Evolutionary conservation across 2,113 vertebrate genomes (phyloP), one percentile per base, ranked within the genome.

Genomic region (Hydrochoerus hydrochaeris): DNA sequence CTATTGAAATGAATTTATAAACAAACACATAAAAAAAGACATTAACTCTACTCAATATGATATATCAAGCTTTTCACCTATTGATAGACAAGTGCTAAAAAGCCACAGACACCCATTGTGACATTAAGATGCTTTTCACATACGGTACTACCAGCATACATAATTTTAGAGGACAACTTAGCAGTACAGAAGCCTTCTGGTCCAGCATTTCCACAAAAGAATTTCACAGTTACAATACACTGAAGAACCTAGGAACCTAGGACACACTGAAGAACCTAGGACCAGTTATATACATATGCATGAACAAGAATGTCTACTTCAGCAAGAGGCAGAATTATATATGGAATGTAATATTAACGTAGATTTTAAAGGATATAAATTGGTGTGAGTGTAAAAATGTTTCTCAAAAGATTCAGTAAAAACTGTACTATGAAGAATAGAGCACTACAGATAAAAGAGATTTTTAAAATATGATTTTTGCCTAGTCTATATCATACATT

Each of bases 391-490:
- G 57, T 57, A 41, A 84, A 75, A 57, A 32, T 26, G 80, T 80
- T 96, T 88, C 49, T 75, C 28, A 78, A 89, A 91, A 67, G 32
- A 88, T 19, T 30, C 0, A 54, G 8, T 46, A n/a, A 86, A 85
- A 84, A 49, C 38, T 85, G 5, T 46, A 6, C 9, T 92, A 44
- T 52, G 35, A 82, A 52, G 41, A 24, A 86, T 1, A 62, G 17
- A 62, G 12, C 16, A 58, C 49, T 26, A 49, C 8, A 3, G 17
- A 38, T 24, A 49, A 73, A 58, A 5, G 30, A 67, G 17, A 89
- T 22, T 93, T 91, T n/a, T 52, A 69, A 9, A 82, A 28, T 46
- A 82, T 91, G 26, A 35, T 41, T 82, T 96, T 65, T 88, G 60
- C 9, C 52, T 89, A 46, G 24, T 44, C n/a, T 4, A 30, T n/a